Conservation (phyloP, 2,888 invertebrate species). For the Habrosyne pyritoides region DNA sequence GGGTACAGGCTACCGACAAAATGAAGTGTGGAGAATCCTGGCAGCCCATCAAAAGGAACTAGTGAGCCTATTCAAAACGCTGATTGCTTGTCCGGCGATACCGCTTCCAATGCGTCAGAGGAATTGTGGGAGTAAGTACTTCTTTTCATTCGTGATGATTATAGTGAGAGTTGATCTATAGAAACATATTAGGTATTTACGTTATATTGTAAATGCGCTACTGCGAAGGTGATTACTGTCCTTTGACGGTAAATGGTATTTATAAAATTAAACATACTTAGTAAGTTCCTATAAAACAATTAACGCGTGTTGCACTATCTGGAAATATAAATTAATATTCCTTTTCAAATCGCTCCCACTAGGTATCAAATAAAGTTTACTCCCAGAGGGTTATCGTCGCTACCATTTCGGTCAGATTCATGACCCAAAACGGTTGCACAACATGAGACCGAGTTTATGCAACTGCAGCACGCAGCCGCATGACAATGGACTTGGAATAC, state of each 20-base stretch:
- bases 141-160: conserved; percentile 49
- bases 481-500: conserved; percentile 75
- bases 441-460: conserved; percentile 56
- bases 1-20: conserved; percentile 66
- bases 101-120: conserved; percentile 25
- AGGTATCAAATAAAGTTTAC: conserved; percentile 9
- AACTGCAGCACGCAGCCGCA: conserved; percentile 58
- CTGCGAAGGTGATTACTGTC: conserved; percentile 4
- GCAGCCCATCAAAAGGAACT: conserved; percentile 60
- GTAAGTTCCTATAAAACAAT: too few species aligned
- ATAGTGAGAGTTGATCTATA: conserved; percentile 38
- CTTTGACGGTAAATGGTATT: not conserved
- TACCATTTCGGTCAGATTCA: conserved; percentile 59
- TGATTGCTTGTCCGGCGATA: conserved; percentile 62
- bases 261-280: not conserved
- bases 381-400: conserved; percentile 52
- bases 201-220: not conserved
- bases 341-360: conserved; percentile 20
- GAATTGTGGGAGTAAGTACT: conserved; percentile 42
- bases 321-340: conserved; percentile 13
- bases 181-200: conserved; percentile 7
- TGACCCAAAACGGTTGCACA: conserved; percentile 63
- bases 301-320: not conserved
- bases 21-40: conserved; percentile 75
- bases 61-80: conserved; percentile 63